Base-by-base conservation (phyloP, 2,888 invertebrate genomes). In the Ceramica pisi region DNA sequence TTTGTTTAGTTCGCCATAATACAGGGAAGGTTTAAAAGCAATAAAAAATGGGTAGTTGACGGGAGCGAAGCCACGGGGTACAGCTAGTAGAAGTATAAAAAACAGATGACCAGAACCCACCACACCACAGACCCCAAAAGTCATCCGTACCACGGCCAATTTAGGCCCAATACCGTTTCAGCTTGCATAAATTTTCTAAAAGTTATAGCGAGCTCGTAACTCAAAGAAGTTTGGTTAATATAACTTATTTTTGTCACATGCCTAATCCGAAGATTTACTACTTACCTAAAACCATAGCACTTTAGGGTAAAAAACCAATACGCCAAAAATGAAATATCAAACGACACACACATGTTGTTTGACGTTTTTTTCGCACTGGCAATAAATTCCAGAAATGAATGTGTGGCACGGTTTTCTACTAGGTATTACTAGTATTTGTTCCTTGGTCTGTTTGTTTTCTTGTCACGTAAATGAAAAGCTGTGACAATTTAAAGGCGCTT, bases 401-500 rank as follows among this genome's bases (percentile, higher is more conserved):
- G 46, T 67, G 56, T 12, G 31, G 51, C 5, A 48, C 62, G 31
- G 46, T 8, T 50, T 19, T 57, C 57, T 57, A 61, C 78, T 61
- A 67, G 55, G 12, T 48, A 46, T 53, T 23, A 67, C 66, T 75
- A 70, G 62, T 57, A 56, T 73, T 51, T 57, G 55, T 62, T 50
- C 21, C 23, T 23, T 14, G 9, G 31, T 63, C 14, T 50, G 51
- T 75, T 46, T 23, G 50, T 66, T 59, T 79, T 68, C 51, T 14
- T 38, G 76, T 76, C 79, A 80, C 79, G 80, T 76, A 35, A 57
- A 57, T 19, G 26, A 31, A 19, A 64, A 55, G 71, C 67, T 76
- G 78, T 63, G 72, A 79, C 76, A 66, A 76, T 79, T 63, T 66
- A 51, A 26, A 41, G 19, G 10, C 23, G 59, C 44, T 62, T 56